A percentile compares a stretch with the other conserved stretches of the same genome.
These are phyloP conservation scores for Platynereis dumerilii DNA, from an alignment of 2,888 invertebrate species.

Conservation along the genomic window DNA sequence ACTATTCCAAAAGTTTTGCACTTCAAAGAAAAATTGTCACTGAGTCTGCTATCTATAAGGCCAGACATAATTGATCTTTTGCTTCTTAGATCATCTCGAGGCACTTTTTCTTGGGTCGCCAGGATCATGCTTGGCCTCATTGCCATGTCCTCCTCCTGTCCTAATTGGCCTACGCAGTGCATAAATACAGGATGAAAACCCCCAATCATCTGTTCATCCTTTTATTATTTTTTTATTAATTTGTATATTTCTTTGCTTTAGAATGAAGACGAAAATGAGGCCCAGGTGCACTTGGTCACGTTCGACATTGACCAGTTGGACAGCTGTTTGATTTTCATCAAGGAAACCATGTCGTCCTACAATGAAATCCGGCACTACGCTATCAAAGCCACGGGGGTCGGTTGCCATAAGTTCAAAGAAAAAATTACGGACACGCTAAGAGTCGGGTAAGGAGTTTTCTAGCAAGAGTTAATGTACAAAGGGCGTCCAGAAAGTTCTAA, in stretches of 20 bases:
- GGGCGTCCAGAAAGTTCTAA: too few species aligned
- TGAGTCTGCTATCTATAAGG: too few species aligned
- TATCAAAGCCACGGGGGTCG: constrained; percentile 31
- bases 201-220: too few species aligned
- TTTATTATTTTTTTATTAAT: too few species aligned
- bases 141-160: too few species aligned
- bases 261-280: constrained; percentile 2
- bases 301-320: constrained; percentile 14
- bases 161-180: too few species aligned
- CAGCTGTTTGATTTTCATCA: constrained; percentile 5
- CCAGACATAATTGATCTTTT: too few species aligned
- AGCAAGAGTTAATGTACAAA: too few species aligned
- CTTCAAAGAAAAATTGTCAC: background rate
- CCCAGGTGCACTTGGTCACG: constrained; percentile 16
- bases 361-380: background rate
- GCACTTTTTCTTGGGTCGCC: too few species aligned
- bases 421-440: constrained; percentile 24
- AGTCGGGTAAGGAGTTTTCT: constrained; percentile 22
- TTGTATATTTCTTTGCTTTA: background rate
- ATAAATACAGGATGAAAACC: too few species aligned
- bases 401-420: constrained; percentile 30
- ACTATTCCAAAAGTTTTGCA: background rate
- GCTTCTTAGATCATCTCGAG: too few species aligned
- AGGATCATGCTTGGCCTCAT: too few species aligned
- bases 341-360: background rate